These are phyloP conservation scores for Scaptomyza caliginosa DNA, from an alignment of 2,888 invertebrate species.

Conservation along the genomic window DNA sequence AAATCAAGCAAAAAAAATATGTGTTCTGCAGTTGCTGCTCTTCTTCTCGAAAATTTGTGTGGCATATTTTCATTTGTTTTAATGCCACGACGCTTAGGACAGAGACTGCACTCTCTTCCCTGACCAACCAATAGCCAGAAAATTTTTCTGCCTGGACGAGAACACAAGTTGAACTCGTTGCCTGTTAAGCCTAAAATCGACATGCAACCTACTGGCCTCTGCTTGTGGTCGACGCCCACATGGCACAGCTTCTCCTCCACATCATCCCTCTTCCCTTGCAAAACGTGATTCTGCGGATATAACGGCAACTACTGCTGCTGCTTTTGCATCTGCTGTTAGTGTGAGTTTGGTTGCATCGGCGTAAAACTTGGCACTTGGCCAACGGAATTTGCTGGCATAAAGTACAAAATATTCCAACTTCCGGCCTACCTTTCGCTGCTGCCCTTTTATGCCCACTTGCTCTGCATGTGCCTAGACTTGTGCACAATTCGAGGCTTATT, in stretches of 20 bases:
- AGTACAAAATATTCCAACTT: constrained; percentile 73
- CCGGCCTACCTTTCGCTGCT: constrained; percentile 16
- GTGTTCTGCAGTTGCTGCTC: constrained; percentile 12
- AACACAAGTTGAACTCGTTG: constrained; percentile 61
- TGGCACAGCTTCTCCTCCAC: neutral
- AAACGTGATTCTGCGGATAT: constrained; percentile 33
- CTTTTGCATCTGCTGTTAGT: constrained; percentile 48
- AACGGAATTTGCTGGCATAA: constrained; percentile 74
- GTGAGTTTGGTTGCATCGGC: constrained; percentile 54
- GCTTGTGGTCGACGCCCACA: constrained; percentile 60
- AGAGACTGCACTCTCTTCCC: neutral
- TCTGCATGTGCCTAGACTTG: constrained; percentile 28
- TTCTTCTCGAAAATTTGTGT: constrained; percentile 43
- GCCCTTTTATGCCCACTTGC: constrained; percentile 6
- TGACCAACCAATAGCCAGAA: neutral
- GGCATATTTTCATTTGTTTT: constrained; percentile 75
- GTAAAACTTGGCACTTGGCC: constrained; percentile 75
- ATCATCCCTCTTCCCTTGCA: neutral
- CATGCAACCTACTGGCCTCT: constrained; percentile 65
- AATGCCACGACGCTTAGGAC: constrained; percentile 59
- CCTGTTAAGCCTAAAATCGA: constrained; percentile 75
- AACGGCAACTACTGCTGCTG: constrained; percentile 25
- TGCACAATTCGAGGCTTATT: constrained; percentile 71
- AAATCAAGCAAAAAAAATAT: too few relatives aligned
- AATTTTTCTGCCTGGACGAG: constrained; percentile 7